Percentiles rank a stretch among this genome's conserved stretches.
Conservation (phyloP, 1,140 invertebrate species). For the Agrypnia vestita region DNA sequence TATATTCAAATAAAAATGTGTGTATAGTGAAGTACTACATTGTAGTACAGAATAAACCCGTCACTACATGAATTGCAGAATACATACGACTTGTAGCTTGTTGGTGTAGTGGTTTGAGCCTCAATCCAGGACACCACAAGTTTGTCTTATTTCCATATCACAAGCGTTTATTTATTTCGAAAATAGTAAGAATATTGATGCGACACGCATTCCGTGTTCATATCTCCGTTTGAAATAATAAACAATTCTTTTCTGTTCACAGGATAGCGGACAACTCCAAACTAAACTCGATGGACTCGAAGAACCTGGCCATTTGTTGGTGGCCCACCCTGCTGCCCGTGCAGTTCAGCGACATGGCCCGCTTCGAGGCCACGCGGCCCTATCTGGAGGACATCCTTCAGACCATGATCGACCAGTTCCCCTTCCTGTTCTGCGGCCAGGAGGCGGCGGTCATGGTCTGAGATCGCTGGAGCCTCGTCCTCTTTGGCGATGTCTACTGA, state of each 20-base stretch:
- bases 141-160: too few species aligned
- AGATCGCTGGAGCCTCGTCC: slow-evolving; percentile 61
- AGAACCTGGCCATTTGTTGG: slow-evolving; percentile 97
- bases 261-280: slow-evolving; percentile 94
- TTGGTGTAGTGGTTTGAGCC: too few species aligned
- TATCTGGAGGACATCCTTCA: slow-evolving; percentile 96
- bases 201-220: too few species aligned
- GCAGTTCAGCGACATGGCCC: slow-evolving; percentile 94
- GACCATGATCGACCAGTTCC: slow-evolving; percentile 97
- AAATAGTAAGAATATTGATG: too few species aligned
- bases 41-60: too few species aligned
- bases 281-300: slow-evolving; percentile 96
- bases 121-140: too few species aligned
- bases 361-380: slow-evolving; percentile 93
- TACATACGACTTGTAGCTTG: too few species aligned
- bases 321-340: slow-evolving; percentile 97
- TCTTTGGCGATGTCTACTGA: slow-evolving; percentile 49
- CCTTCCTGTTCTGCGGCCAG: slow-evolving; percentile 94
- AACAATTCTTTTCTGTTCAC: slow-evolving; percentile 41
- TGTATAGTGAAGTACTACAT: too few species aligned
- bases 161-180: too few species aligned
- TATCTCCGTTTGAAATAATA: too few species aligned
- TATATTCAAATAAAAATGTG: too few species aligned
- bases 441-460: slow-evolving; percentile 94
- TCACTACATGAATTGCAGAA: too few species aligned